Evolutionary conservation across 2,113 vertebrate species (phyloP).

Genomic region (Cranoglanis bouderius): DNA sequence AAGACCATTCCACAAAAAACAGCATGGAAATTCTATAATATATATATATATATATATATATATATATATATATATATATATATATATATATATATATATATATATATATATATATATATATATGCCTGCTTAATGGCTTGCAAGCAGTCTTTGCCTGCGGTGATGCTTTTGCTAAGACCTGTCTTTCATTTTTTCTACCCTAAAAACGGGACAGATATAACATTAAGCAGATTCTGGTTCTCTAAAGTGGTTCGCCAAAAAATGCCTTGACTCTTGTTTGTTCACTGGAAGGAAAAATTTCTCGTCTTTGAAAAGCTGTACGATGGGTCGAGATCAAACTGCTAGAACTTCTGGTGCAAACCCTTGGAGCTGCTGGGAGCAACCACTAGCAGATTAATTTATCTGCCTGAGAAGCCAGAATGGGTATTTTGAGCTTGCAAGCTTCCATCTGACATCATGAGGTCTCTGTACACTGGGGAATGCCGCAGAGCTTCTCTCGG

Average conservation of each 20-base stretch:
- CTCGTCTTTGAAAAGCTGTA: conserved; percentile 19
- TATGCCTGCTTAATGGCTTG: not conserved
- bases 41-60: too few species aligned
- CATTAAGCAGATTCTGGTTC: conserved; percentile 35
- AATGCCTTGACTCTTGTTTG: not conserved
- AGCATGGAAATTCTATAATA: not conserved
- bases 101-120: too few species aligned
- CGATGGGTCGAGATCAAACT: conserved; percentile 26
- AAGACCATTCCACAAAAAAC: not conserved
- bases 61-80: too few species aligned
- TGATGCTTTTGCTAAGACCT: conserved; percentile 27
- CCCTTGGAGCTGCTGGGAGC: conserved; percentile 24
- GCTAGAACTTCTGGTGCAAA: conserved; percentile 28
- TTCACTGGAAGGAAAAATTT: not conserved
- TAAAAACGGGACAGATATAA: conserved; percentile 11
- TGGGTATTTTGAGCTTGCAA: conserved; percentile 44
- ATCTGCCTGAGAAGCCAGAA: conserved; percentile 33
- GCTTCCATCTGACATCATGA: conserved; percentile 30
- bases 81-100: too few species aligned
- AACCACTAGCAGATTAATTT: conserved; percentile 36
- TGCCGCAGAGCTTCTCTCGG: conserved; percentile 14
- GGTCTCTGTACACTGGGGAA: conserved; percentile 16
- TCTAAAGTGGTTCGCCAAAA: conserved; percentile 32
- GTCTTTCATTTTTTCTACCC: not conserved
- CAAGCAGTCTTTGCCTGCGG: not conserved